Base-by-base conservation (phyloP, 2,113 vertebrate species). In the Neodontobutis hainanensis region DNA sequence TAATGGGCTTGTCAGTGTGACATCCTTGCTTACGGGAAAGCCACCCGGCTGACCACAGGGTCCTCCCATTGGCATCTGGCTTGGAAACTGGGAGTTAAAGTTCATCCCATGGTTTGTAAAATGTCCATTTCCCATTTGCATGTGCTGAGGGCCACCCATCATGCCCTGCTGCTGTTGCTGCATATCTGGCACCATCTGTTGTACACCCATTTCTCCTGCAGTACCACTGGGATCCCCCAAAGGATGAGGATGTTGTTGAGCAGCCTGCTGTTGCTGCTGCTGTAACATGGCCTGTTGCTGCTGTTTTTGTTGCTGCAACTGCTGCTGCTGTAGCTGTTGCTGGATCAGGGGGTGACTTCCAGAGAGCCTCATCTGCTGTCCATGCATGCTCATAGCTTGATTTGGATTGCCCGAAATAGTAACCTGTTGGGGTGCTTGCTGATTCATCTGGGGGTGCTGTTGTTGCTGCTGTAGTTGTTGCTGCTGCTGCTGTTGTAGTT, bases 21-120 rank as follows among this genome's bases (percentile, higher is more conserved):
- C 97, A 79, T 99, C 97, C 87, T 99, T 99, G 87, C 95, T 99
- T 68, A 95, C 94, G 0, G 94, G 94, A 85, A 98, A 99, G 51
- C 91, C 94, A 61, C 93, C 93, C 57, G 92, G 91, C 83, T 98
- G 97, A 75, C 92, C 95, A 88, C 96, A 97, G 5, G 87, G 76
- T 65, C 86, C 88, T 15, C 82, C 90, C 80, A 94, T 91, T 56
- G 93, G 89, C 88, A 99, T 94, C 84, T 98, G 97, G 82, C 93
- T 96, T 70, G 91, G 92, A 78, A 98, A 99, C 78, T 92, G 92
- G 2, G 92, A 55, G 73, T 90, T 94, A 61, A 93, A 94, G 68
- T 95, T 92, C 91, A 98, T 95, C 47, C 95, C 94, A 42, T 97
- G 97, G 74, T 93, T 93, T 57, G 94, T 87, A 91, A 98, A 98